A percentile compares a stretch with the other conserved stretches of the same genome.
Evolutionary conservation across 2,113 vertebrate genomes (phyloP).

Genomic region (Macrotis lagotis): DNA sequence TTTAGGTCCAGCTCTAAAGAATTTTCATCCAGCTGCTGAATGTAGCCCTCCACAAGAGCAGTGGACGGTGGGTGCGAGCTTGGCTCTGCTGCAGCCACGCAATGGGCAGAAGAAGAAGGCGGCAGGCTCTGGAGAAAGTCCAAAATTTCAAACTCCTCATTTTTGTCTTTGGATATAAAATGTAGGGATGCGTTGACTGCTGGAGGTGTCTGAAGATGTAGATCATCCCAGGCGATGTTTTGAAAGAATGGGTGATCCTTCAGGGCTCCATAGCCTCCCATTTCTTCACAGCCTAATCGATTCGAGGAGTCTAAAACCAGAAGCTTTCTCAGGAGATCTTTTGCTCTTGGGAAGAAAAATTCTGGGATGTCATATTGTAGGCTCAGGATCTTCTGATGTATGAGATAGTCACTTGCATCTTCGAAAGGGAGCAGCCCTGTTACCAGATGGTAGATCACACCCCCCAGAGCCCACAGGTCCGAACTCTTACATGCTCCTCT

Average conservation of each 20-base stretch:
- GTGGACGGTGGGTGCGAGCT: rapidly evolving
- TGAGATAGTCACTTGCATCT: background rate
- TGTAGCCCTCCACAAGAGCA: background rate
- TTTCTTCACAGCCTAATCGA: background rate
- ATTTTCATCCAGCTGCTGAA: background rate
- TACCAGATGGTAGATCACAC: background rate
- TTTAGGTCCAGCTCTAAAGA: background rate
- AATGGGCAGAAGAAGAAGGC: background rate
- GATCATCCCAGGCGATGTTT: background rate
- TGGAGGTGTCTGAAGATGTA: background rate
- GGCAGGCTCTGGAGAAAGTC: background rate
- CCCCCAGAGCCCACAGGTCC: background rate
- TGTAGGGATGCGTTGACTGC: rapidly evolving
- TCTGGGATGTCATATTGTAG: background rate
- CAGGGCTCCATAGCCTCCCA: background rate
- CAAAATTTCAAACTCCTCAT: background rate
- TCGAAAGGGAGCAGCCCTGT: background rate
- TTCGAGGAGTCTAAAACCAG: background rate
- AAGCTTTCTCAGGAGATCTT: background rate
- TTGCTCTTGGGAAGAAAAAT: background rate
- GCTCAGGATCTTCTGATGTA: background rate
- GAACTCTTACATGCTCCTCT: background rate
- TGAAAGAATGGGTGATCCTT: background rate
- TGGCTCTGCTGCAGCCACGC: rapidly evolving
- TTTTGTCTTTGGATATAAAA: background rate